Base-by-base conservation (phyloP, 2,797 vertebrate species). In the Neoniphon sammara region DNA sequence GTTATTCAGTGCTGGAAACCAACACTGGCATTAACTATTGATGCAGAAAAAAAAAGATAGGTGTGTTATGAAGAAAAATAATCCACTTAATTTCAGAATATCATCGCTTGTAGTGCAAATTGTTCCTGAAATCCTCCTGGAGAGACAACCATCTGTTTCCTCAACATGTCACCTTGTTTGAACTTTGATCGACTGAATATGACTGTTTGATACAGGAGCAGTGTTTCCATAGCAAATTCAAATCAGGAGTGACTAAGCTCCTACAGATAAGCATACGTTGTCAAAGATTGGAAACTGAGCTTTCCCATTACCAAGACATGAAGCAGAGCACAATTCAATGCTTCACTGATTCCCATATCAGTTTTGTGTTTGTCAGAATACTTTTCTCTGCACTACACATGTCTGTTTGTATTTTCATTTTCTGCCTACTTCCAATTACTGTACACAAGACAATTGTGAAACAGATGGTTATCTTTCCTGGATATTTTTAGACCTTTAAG, bases 401-500 rank as follows among this genome's bases (percentile, higher is more conserved):
- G 52, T 66, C 74, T 77, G 64, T 39, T 59, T 80, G 30, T 57
- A 73, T 87, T 87, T 86, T 78, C 66, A 84, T 49, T 71, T 60
- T 73, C 74, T 80, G 59, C 55, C 21, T 52, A 77, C 80, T 70
- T 63, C 36, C 80, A 78, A 80, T 75, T 75, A 70, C 46, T 75
- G 77, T 55, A 76, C 75, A 81, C 68, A 76, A 82, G 70, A 88
- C 77, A 80, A 81, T 74, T 74, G 82, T 77, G 80, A 86, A 91
- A 71, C 80, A 85, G 74, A 89, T 83, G 83, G 69, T 73, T 83
- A 80, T 88, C 85, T 82, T 84, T 54, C 68, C 36, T 25, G 46
- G 83, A 12, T 60, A 75, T 80, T 78, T 66, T 78, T 50, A 86
- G 79, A 89, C 87, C 91, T 87, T 86, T 85, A 73, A 78, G 81